Base-by-base conservation (phyloP, 2,797 vertebrate genomes). In the Micropoecilia bifurca region DNA sequence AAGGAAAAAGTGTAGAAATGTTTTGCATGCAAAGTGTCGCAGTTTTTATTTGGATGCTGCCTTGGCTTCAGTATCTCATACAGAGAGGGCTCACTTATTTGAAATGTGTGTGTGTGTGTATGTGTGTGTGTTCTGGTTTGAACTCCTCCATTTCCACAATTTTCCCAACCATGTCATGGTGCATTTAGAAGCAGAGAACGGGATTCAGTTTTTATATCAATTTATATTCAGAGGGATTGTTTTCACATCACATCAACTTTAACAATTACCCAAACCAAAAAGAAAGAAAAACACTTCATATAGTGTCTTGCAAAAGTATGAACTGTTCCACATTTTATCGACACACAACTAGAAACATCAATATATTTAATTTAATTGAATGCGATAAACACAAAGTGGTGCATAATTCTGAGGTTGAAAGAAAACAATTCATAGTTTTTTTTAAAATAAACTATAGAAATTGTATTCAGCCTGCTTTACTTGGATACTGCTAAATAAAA, bases 101-200 rank as follows among this genome's bases (percentile, higher is more conserved):
- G 75, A 25, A 6, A 10, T 73, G 36, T 80, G 28, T 71, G 30
- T 73, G 36, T 80, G 28, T 33, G 33, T 33, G 33, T 33, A 3
- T 33, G 33, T 33, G 33, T 78, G 25, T 78, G 28, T 72, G 33
- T 79, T 22, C 22, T 69, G 59, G 71, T 81, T 76, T 74, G 46
- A 74, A 12, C 66, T 75, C 55, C 74, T 82, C 83, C 75, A 82
- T 83, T 90, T 85, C 81, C 75, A 83, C 83, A 77, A 68, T 79
- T 90, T 79, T 81, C 84, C 87, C 88, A 89, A 82, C 75, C n/a
- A 81, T 84, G 87, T 89, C 91, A 90, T 76, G 88, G 84, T 91
- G 85, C 76, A 53, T 91, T 86, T 87, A 73, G 18, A 75, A 80
- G 71, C 81, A 78, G 85, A 89, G 75, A 88, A 88, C 80, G 84